These are phyloP conservation scores for Pelecanoides urinatrix DNA, from an alignment of 2,113 vertebrate genomes.

Conservation along the genomic window DNA sequence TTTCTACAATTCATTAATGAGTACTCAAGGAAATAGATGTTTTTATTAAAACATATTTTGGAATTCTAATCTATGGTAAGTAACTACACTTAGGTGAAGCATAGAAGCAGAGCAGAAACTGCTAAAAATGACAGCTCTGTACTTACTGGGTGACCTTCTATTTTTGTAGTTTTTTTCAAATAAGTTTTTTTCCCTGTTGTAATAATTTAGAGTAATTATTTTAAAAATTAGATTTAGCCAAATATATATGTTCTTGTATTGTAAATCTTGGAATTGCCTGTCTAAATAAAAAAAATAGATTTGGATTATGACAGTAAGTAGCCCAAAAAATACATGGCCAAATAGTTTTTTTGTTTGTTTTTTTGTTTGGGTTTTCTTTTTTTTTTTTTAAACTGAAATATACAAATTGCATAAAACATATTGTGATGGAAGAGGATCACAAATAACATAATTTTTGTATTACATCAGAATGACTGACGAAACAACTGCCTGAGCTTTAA, in stretches of 20 bases:
- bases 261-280: neutral
- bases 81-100: constrained; percentile 66
- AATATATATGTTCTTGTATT: neutral
- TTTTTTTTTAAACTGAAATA: neutral
- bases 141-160: neutral
- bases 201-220: neutral
- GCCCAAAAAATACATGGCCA: neutral
- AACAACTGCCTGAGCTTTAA: constrained; percentile 51
- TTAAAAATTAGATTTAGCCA: neutral
- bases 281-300: neutral
- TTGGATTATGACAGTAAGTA: neutral
- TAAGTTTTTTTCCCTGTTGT: neutral
- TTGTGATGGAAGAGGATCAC: neutral
- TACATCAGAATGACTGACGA: constrained; percentile 3
- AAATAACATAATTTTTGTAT: neutral
- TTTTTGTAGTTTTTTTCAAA: neutral
- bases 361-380: too few species aligned
- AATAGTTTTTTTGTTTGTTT: neutral
- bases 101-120: constrained; percentile 5
- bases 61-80: neutral
- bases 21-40: neutral
- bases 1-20: neutral
- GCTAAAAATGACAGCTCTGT: constrained; percentile 8
- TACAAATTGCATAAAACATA: neutral
- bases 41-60: constrained; percentile 6